Percentiles rank a stretch among this genome's conserved stretches.
phyloP scores from a whole-genome alignment of 2,888 invertebrate species.

The Heteromyza rotundicornis region DNA sequence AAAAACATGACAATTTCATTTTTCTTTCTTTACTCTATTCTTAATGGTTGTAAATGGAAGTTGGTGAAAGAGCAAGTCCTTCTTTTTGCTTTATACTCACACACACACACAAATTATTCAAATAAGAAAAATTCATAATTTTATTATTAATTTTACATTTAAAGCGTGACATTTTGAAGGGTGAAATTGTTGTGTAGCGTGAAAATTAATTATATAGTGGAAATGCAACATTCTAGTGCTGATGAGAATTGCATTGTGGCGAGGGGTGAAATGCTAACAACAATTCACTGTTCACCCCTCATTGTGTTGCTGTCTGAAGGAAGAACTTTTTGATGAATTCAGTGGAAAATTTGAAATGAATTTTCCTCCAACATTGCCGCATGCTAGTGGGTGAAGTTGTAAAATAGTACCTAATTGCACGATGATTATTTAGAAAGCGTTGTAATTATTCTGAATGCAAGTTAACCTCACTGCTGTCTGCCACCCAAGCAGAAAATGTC shows the following conservation, averaged over 20 bases:
- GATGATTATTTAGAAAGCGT: background rate
- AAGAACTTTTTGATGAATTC: background rate
- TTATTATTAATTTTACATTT: background rate
- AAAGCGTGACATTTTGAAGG: background rate
- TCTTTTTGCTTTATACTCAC: too few species aligned
- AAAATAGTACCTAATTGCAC: background rate
- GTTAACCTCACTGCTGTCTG: background rate
- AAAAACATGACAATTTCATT: constrained; percentile 51
- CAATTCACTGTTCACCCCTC: too few species aligned
- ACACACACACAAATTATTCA: too few species aligned
- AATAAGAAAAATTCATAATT: background rate
- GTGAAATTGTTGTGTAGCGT: background rate
- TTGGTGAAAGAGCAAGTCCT: too few species aligned
- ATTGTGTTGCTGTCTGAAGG: background rate
- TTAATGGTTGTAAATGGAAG: too few species aligned
- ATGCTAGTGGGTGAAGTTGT: too few species aligned
- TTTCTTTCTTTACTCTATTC: constrained; percentile 15
- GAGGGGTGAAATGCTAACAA: background rate
- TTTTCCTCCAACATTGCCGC: too few species aligned
- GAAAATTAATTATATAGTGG: constrained; percentile 1
- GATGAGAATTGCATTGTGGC: background rate
- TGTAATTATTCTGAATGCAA: too few species aligned
- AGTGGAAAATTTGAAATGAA: background rate
- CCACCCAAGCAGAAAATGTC: constrained; percentile 17
- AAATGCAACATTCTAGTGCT: background rate